A percentile compares a stretch with the other conserved stretches of the same genome.
These are phyloP conservation scores for Lypha dubia DNA, from an alignment of 2,888 invertebrate species.

Conservation along the genomic window DNA sequence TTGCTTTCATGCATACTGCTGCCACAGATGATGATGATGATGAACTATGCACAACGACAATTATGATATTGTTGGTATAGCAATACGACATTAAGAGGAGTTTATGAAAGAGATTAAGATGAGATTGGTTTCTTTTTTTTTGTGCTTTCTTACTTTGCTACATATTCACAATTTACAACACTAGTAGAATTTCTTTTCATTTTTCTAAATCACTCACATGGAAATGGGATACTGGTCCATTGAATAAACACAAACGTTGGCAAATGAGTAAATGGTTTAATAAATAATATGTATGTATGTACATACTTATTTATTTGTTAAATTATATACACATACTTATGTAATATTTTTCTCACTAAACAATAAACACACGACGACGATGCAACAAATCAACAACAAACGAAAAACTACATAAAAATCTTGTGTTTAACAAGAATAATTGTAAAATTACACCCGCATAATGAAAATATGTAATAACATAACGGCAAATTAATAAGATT, in stretches of 20 bases:
- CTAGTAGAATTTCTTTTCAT: conserved; percentile 15
- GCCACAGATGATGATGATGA: conserved; percentile 3
- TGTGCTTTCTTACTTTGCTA: neutral
- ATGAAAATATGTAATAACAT: conserved; percentile 50
- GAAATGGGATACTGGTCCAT: conserved; percentile 69
- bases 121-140: conserved; percentile 47
- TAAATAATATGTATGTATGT: conserved; percentile 51
- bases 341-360: conserved; percentile 52
- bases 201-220: conserved; percentile 59
- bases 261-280: conserved; percentile 58
- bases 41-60: neutral
- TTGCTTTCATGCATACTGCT: conserved; percentile 17
- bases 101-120: conserved; percentile 58
- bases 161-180: conserved; percentile 14
- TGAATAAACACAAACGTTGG: conserved; percentile 60
- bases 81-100: conserved; percentile 43
- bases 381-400: neutral
- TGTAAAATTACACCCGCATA: conserved; percentile 72
- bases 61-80: conserved; percentile 26
- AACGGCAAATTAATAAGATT: conserved; percentile 49
- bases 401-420: neutral
- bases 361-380: conserved; percentile 21
- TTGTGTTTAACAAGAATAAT: conserved; percentile 63
- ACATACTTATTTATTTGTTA: conserved; percentile 44
- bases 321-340: conserved; percentile 49